These are phyloP conservation scores for Hirtodrosophila duncani DNA, from an alignment of 2,888 invertebrate species.

Conservation along the genomic window DNA sequence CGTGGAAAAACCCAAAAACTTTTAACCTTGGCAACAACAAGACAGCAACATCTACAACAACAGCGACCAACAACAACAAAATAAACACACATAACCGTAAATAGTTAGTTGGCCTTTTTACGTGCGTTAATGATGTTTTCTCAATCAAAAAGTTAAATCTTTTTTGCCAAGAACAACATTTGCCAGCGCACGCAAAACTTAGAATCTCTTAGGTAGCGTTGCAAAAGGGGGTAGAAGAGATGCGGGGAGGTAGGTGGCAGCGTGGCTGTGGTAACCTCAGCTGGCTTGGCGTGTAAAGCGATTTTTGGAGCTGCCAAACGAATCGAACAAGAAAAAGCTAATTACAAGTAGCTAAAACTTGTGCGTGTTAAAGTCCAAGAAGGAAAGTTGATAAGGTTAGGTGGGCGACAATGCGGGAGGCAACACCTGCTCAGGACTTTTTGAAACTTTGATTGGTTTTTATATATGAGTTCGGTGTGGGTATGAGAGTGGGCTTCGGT, in stretches of 20 bases:
- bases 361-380: slow-evolving; percentile 59
- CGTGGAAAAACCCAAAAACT: slow-evolving; percentile 62
- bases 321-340: slow-evolving; percentile 72
- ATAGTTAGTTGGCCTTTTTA: slow-evolving; percentile 67
- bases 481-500: too few relatives aligned
- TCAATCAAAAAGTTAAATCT: slow-evolving; percentile 75
- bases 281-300: slow-evolving; percentile 52
- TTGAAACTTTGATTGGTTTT: slow-evolving; percentile 68
- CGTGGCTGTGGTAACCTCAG: too few relatives aligned
- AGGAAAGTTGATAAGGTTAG: slow-evolving; percentile 18
- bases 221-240: neutral
- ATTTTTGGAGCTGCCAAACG: slow-evolving; percentile 53
- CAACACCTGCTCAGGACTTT: slow-evolving; percentile 60
- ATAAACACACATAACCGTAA: slow-evolving; percentile 35
- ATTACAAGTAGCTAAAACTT: slow-evolving; percentile 70
- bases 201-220: too few relatives aligned
- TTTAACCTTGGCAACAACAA: too few relatives aligned
- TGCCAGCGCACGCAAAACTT: slow-evolving; percentile 59
- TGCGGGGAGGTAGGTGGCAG: neutral
- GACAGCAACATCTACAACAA: too few relatives aligned
- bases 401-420: neutral
- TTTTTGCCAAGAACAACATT: slow-evolving; percentile 58
- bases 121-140: slow-evolving; percentile 75
- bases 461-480: too few relatives aligned
- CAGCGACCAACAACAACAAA: too few relatives aligned